Evolutionary conservation across 2,797 vertebrate species (phyloP).

Genomic region (Poeciliopsis infans): DNA sequence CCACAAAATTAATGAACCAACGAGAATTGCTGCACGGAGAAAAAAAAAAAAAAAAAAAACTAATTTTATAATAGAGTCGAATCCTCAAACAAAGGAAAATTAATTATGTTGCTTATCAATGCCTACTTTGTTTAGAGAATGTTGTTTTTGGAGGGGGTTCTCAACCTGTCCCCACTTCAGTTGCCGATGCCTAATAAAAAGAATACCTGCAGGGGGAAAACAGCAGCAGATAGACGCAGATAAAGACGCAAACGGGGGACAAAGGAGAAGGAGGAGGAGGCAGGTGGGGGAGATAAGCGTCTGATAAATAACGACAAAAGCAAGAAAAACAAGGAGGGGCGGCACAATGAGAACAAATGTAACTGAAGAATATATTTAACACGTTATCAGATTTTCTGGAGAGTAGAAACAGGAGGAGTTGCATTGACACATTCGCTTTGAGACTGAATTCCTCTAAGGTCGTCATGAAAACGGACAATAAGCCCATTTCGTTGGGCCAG

Average conservation of each 20-base stretch:
- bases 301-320: constrained; percentile 63
- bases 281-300: constrained; percentile 50
- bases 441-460: constrained; percentile 41
- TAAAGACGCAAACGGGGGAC: constrained; percentile 59
- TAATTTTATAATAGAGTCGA: constrained; percentile 77
- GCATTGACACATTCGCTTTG: constrained; percentile 3
- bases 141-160: constrained; percentile 64
- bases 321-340: constrained; percentile 49
- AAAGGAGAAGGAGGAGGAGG: constrained; percentile 32
- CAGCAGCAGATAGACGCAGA: constrained; percentile 53
- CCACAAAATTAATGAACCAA: constrained; percentile 74
- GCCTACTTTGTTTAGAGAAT: constrained; percentile 70
- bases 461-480: constrained; percentile 30
- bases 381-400: constrained; percentile 43
- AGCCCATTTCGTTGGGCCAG: constrained; percentile 9
- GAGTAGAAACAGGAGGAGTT: constrained; percentile 44
- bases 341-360: constrained; percentile 32
- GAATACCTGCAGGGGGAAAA: constrained; percentile 62
- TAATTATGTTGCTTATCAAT: constrained; percentile 83
- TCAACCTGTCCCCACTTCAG: constrained; percentile 64
- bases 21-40: constrained; percentile 41
- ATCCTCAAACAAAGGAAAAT: constrained; percentile 80
- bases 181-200: constrained; percentile 50
- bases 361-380: constrained; percentile 62
- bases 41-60: constrained; percentile 43